Evolutionary conservation across 2,113 vertebrate species (phyloP), one percentile per base, ranked within the genome.

Genomic region (Hemiscyllium ocellatum): DNA sequence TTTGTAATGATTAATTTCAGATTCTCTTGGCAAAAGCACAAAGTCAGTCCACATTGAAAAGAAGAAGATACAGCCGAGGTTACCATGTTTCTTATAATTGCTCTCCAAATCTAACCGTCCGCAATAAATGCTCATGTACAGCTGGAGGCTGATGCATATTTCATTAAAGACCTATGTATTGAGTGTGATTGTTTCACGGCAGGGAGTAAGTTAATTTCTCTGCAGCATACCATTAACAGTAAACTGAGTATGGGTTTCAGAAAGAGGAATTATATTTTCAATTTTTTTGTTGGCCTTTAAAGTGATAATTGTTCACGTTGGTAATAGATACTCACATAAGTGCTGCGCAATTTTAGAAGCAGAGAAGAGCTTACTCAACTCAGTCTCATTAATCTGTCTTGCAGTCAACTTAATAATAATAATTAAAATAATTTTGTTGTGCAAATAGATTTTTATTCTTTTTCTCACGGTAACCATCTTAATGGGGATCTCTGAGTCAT

Each of bases 61-160:
- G n/a, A 69, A 94, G 70, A 26, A 29, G 4, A 47, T 70, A 94
- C 37, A 70, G 24, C 91, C 8, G n/a, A 69, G 42, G 20, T 29
- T 42, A 94, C 37, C 66, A 19, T 33, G 61, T 94, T 19, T 2
- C n/a, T 68, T 29, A 69, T 94, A 94, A 37, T 94, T 69, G 61
- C 37, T 69, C 22, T 94, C 19, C n/a, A 68, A 47, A 70, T 4
- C 47, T 94, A 42, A 42, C n/a, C n/a, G 42, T 22, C 91, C 29
- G 6, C 22, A 1, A 47, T 13, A 94, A 94, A 69, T 65, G 65
- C 91, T 26, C 17, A 2, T 68, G 5, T 68, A 94, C n/a, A 37
- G 90, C 65, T 94, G 90, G 90, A 68, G 17, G 90, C 90, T 94
- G 91, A 37, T 94, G 50, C 52, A 90, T 90, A 61, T 90, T 90